Conservation (phyloP, 2,797 vertebrate genomes). For the Crenuchus spilurus region DNA sequence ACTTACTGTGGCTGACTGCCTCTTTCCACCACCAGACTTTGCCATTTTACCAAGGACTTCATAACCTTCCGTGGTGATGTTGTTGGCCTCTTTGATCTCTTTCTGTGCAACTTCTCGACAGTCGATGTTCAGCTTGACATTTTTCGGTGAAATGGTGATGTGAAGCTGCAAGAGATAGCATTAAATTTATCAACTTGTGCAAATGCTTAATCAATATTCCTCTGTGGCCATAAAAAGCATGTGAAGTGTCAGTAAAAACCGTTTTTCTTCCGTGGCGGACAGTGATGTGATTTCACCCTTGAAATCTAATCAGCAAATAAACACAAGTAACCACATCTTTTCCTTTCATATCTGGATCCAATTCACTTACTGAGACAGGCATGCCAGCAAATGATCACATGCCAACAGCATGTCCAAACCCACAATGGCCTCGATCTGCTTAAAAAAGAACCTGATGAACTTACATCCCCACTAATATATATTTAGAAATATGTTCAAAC, state of each 20-base stretch:
- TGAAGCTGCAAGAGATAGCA: slow-evolving; percentile 84
- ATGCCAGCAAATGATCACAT: neutral
- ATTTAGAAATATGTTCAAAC: slow-evolving; percentile 46
- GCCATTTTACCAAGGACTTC: slow-evolving; percentile 95
- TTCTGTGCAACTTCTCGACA: slow-evolving; percentile 95
- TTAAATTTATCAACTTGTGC: neutral
- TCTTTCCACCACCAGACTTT: slow-evolving; percentile 79
- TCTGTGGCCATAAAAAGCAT: neutral
- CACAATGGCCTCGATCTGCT: neutral
- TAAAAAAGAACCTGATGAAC: slow-evolving; percentile 54
- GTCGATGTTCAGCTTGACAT: slow-evolving; percentile 91
- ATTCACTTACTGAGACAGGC: neutral
- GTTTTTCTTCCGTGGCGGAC: neutral
- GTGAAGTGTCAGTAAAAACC: neutral
- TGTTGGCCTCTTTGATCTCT: slow-evolving; percentile 90
- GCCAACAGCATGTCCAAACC: slow-evolving; percentile 20
- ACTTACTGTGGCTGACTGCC: slow-evolving; percentile 92
- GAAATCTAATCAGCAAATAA: neutral
- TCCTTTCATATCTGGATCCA: slow-evolving; percentile 1
- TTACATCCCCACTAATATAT: slow-evolving; percentile 29
- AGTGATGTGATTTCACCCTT: neutral
- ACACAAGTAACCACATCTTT: neutral
- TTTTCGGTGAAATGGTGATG: slow-evolving; percentile 89
- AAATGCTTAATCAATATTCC: neutral
- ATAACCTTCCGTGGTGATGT: slow-evolving; percentile 90